Percentiles rank a stretch among this genome's conserved stretches.
phyloP scores from a whole-genome alignment of 2,888 invertebrate species.

The Melanophora roralis region DNA sequence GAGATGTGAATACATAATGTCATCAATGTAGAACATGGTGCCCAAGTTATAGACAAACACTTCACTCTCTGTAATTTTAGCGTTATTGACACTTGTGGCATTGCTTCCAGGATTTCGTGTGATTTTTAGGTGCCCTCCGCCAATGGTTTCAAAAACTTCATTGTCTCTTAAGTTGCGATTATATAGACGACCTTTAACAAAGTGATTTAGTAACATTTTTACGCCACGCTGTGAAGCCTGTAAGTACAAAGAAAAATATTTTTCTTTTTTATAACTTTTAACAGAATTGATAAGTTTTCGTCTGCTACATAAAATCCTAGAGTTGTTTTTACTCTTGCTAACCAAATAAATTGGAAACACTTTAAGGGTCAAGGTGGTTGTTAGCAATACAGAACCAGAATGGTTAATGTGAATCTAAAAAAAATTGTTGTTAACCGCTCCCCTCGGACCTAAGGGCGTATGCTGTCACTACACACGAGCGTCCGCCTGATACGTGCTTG shows the following conservation, averaged over 20 bases:
- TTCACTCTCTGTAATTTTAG: slow-evolving; percentile 80
- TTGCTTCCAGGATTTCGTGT: slow-evolving; percentile 77
- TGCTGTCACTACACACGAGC: no score
- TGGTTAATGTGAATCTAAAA: no score
- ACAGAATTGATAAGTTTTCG: no score
- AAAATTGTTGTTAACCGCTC: no score
- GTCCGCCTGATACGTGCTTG: no score
- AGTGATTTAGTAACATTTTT: slow-evolving; percentile 81
- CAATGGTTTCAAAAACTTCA: slow-evolving; percentile 79
- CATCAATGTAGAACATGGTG: slow-evolving; percentile 82
- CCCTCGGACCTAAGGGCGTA: no score
- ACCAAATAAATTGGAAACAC: no score
- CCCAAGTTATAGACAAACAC: slow-evolving; percentile 82
- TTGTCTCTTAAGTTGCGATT: slow-evolving; percentile 80
- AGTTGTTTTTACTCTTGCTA: no score
- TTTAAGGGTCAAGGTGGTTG: no score
- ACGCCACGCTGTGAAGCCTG: slow-evolving; percentile 80
- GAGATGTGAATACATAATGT: slow-evolving; percentile 79
- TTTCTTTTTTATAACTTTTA: no score
- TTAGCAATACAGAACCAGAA: no score
- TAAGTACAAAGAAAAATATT: not conserved
- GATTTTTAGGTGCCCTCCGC: slow-evolving; percentile 79
- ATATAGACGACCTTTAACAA: slow-evolving; percentile 81
- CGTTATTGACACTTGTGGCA: slow-evolving; percentile 79
- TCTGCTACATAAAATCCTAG: no score